These are phyloP conservation scores for Cynocephalus volans DNA, from an alignment of 2,113 vertebrate genomes.

Conservation along the genomic window DNA sequence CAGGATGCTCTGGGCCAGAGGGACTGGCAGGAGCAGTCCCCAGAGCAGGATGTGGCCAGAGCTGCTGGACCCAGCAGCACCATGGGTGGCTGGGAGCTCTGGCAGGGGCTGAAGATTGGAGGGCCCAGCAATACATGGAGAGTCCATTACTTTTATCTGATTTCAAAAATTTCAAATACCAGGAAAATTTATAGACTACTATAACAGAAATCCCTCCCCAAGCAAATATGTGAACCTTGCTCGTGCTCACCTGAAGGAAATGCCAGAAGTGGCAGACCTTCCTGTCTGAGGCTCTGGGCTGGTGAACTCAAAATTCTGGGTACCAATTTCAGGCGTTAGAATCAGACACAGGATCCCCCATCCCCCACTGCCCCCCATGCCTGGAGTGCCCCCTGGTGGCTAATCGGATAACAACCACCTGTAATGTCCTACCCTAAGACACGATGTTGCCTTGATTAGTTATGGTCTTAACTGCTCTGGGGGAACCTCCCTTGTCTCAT, in stretches of 20 bases:
- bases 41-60: not conserved
- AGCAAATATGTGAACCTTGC: not conserved
- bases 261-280: not conserved
- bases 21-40: not conserved
- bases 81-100: not conserved
- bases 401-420: not conserved
- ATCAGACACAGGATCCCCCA: not conserved
- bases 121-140: not conserved
- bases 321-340: not conserved
- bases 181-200: not conserved
- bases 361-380: no score
- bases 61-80: not conserved
- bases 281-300: not conserved
- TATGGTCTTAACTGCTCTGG: not conserved
- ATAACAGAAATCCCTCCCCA: not conserved
- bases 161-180: not conserved
- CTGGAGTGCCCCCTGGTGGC: slow-evolving; percentile 9
- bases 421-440: not conserved
- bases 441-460: not conserved
- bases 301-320: not conserved
- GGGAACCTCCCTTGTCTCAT: not conserved
- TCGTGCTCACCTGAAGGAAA: not conserved
- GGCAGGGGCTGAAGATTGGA: not conserved
- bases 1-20: not conserved
- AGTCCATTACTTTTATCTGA: not conserved